These are phyloP conservation scores for Leptinotarsa lineolata DNA, from an alignment of 1,140 invertebrate genomes.

Conservation along the genomic window DNA sequence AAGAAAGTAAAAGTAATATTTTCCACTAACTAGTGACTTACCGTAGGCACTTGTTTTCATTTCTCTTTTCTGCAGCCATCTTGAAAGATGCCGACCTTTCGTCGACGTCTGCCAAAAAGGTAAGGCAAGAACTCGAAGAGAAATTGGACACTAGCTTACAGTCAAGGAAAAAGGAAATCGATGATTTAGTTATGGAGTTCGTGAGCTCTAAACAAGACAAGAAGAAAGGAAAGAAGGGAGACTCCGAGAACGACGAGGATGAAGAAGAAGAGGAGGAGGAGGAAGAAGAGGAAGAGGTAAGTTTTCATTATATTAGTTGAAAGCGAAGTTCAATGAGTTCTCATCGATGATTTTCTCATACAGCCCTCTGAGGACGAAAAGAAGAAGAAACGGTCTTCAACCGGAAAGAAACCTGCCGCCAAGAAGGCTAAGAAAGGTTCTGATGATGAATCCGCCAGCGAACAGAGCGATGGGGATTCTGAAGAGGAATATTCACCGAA, in stretches of 20 bases:
- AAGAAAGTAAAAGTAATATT: too few relatives aligned
- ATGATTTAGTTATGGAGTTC: constrained; percentile 80
- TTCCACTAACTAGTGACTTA: too few relatives aligned
- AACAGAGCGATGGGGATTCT: constrained; percentile 65
- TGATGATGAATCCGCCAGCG: constrained; percentile 65
- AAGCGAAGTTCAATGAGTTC: too few relatives aligned
- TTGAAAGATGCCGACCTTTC: constrained; percentile 85
- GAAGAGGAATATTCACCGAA: constrained; percentile 73
- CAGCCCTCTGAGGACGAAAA: constrained; percentile 63
- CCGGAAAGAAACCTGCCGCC: constrained; percentile 60
- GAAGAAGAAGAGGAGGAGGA: constrained; percentile 67
- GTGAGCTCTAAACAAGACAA: constrained; percentile 65
- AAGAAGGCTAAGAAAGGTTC: constrained; percentile 65
- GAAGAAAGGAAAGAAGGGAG: constrained; percentile 61
- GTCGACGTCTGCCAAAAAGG: constrained; percentile 85
- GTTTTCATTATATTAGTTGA: not conserved
- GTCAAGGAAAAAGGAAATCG: constrained; percentile 80
- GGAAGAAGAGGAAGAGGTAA: constrained; percentile 60
- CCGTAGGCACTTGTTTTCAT: too few relatives aligned
- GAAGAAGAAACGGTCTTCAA: constrained; percentile 64
- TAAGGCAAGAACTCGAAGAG: constrained; percentile 84
- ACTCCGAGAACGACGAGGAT: constrained; percentile 61
- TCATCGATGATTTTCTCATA: not conserved
- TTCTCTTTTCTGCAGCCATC: constrained; percentile 65
- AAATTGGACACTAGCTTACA: constrained; percentile 77